phyloP scores from a whole-genome alignment of 2,797 vertebrate genomes.

The Thamnophis elegans region DNA sequence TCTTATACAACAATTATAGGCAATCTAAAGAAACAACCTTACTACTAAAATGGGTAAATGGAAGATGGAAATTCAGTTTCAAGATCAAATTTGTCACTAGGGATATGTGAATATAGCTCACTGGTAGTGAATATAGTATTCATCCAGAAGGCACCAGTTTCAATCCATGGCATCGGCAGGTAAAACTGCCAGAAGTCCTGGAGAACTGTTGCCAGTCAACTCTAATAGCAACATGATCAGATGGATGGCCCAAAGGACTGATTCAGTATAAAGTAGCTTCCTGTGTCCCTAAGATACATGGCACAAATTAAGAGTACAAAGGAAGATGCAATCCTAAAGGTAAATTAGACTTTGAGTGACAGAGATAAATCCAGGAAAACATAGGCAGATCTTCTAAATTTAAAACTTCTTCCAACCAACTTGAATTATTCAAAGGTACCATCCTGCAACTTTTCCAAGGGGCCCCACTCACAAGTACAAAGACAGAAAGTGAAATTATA shows the following conservation, averaged over 20 bases:
- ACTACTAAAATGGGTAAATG: neutral
- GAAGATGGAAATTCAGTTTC: slow-evolving; percentile 4
- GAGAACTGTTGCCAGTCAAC: neutral
- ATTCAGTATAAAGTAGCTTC: neutral
- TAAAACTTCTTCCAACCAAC: too few species aligned
- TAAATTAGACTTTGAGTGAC: neutral
- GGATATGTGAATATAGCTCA: neutral
- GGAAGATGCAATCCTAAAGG: neutral
- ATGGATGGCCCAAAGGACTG: neutral
- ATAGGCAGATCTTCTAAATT: neutral
- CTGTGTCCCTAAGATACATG: neutral
- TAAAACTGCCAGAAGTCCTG: neutral
- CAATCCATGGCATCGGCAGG: neutral
- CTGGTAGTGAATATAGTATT: neutral
- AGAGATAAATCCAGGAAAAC: neutral
- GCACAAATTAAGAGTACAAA: neutral
- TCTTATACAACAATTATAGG: slow-evolving; percentile 45
- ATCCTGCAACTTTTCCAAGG: neutral
- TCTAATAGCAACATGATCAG: neutral
- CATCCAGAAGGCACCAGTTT: neutral
- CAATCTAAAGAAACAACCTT: slow-evolving; percentile 41
- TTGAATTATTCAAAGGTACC: neutral
- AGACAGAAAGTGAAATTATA: neutral
- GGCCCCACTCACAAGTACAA: neutral
- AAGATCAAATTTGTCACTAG: neutral